These are phyloP conservation scores for Aphidius gifuensis DNA, from an alignment of 1,140 invertebrate species.

Conservation along the genomic window DNA sequence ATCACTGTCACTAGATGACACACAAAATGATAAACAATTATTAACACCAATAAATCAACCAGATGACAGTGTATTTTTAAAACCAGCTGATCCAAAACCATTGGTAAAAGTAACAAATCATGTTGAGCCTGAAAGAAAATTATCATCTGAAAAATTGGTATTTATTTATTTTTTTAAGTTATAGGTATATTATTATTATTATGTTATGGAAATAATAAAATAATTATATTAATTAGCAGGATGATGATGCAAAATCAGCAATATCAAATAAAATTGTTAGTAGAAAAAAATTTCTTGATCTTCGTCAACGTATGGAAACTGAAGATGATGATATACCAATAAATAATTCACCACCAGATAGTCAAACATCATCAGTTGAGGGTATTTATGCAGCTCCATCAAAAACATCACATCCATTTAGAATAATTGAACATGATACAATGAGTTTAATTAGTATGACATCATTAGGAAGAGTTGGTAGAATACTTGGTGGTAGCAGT, in stretches of 20 bases:
- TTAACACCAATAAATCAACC: conserved; percentile 31
- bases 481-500: conserved; percentile 66
- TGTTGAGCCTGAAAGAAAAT: conserved; percentile 34
- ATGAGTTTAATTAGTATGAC: conserved; percentile 83
- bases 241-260: conserved; percentile 40
- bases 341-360: conserved; percentile 72
- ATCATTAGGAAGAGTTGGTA: conserved; percentile 74
- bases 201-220: conserved; percentile 1
- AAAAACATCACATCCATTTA: conserved; percentile 71
- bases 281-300: conserved; percentile 73
- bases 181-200: too few relatives aligned
- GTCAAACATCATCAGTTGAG: conserved; percentile 69
- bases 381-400: conserved; percentile 55
- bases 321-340: conserved; percentile 71
- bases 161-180: too few relatives aligned
- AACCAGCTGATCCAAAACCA: conserved; percentile 43
- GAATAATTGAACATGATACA: conserved; percentile 82
- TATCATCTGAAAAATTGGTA: background rate
- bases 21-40: conserved; percentile 31
- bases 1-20: conserved; percentile 16
- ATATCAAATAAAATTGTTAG: conserved; percentile 51
- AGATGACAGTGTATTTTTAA: conserved; percentile 47
- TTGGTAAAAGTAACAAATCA: conserved; percentile 34
- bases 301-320: conserved; percentile 79
- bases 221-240: conserved; percentile 47